These are phyloP conservation scores for Falco rusticolus DNA, from an alignment of 2,797 vertebrate species.

Conservation along the genomic window DNA sequence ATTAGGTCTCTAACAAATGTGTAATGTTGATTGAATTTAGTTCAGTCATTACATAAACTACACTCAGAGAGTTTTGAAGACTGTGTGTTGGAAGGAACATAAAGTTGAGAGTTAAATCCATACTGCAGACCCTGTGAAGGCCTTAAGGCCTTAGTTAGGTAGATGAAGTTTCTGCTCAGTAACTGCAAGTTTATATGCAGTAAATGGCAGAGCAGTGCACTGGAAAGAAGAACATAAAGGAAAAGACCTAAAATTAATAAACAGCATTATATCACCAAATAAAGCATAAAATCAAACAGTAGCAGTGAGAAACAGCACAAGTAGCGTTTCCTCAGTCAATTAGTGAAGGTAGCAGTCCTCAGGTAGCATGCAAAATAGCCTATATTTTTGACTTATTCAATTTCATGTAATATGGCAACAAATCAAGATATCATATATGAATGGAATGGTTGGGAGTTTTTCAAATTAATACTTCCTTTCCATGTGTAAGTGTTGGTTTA, in stretches of 20 bases:
- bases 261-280: not conserved
- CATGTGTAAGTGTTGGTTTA: not conserved
- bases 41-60: not conserved
- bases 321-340: not conserved
- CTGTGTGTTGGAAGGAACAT: not conserved
- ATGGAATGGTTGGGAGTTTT: not conserved
- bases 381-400: not conserved
- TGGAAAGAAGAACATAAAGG: not conserved
- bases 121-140: not conserved
- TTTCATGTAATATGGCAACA: not conserved
- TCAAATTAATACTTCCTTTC: not conserved
- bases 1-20: not conserved
- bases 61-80: not conserved
- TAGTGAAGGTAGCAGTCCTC: not conserved
- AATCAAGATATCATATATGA: not conserved
- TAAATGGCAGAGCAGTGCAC: not conserved
- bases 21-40: not conserved
- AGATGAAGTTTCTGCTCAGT: not conserved
- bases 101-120: not conserved
- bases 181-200: not conserved
- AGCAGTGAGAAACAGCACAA: not conserved
- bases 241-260: not conserved
- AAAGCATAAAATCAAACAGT: not conserved
- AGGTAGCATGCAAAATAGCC: not conserved
- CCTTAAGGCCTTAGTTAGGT: not conserved